phyloP scores from a whole-genome alignment of 2,113 vertebrate genomes.

The Lontra canadensis region DNA sequence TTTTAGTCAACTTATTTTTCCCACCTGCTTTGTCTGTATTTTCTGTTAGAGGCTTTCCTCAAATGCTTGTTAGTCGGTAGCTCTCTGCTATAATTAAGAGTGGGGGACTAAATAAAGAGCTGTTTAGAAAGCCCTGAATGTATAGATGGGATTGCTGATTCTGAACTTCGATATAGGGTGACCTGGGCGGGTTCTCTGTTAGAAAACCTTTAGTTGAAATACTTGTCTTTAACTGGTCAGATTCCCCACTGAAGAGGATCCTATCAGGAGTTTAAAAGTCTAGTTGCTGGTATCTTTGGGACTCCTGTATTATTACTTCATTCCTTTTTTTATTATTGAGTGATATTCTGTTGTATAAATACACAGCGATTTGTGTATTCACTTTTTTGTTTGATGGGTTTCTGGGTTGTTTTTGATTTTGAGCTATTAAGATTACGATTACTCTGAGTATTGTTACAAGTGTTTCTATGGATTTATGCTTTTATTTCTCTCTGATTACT shows the following conservation, averaged over 20 bases:
- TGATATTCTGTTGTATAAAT: not conserved
- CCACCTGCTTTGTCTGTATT: not conserved
- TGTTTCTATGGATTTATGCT: not conserved
- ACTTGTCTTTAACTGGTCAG: not conserved
- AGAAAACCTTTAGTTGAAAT: not conserved
- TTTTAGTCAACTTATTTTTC: not conserved
- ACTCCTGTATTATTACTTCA: not conserved
- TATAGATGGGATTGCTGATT: not conserved
- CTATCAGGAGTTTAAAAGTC: not conserved
- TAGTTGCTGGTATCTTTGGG: not conserved
- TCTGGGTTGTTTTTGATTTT: not conserved
- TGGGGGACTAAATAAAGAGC: not conserved
- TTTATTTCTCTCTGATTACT: conserved; percentile 3
- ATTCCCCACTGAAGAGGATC: not conserved
- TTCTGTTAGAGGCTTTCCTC: not conserved
- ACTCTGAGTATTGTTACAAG: not conserved
- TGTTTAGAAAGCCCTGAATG: not conserved
- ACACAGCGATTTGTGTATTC: not conserved
- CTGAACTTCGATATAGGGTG: not conserved
- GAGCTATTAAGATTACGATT: not conserved
- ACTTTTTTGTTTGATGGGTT: not conserved
- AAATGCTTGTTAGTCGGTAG: not conserved
- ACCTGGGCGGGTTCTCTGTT: not conserved
- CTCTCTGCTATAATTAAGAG: not conserved
- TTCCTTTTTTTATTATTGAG: not conserved